Conservation (phyloP, 2,797 vertebrate species). For the Pantherophis vulpinus region DNA sequence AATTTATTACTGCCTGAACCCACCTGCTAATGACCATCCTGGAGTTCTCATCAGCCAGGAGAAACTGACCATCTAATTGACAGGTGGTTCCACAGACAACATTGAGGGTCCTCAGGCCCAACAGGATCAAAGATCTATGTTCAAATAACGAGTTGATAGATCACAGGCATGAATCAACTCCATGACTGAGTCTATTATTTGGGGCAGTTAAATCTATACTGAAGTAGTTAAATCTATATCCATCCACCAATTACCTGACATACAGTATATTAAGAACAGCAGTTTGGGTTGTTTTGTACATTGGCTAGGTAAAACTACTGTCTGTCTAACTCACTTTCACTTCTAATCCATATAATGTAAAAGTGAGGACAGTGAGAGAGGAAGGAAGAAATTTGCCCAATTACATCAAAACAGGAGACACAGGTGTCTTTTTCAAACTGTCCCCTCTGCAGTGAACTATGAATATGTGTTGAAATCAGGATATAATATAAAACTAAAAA, state of each 20-base stretch:
- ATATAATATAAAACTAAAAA: background rate
- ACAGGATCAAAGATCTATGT: background rate
- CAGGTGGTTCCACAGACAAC: background rate
- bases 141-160: background rate
- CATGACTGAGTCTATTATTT: background rate
- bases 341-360: background rate
- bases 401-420: background rate
- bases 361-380: background rate
- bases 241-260: background rate
- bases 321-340: background rate
- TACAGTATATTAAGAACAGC: background rate
- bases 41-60: background rate
- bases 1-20: background rate
- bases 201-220: background rate
- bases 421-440: background rate
- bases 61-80: background rate
- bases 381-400: background rate
- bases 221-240: background rate
- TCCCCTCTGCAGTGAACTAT: background rate
- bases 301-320: background rate
- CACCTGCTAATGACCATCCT: background rate
- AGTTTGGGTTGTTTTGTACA: background rate
- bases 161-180: background rate
- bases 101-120: background rate
- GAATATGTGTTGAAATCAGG: background rate